Evolutionary conservation across 2,888 invertebrate species (phyloP).

Genomic region (Tridacna crocea): DNA sequence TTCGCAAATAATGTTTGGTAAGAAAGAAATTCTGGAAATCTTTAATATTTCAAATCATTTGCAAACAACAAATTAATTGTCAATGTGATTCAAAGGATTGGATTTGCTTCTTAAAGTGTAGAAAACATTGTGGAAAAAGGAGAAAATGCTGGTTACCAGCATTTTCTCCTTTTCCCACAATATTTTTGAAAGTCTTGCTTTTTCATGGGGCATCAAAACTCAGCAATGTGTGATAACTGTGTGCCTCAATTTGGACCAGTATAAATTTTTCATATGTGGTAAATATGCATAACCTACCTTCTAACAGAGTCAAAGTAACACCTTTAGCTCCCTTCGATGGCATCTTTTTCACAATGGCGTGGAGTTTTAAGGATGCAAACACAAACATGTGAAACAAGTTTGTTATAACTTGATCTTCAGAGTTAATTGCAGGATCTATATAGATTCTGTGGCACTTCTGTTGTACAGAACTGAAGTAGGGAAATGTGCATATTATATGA

Average conservation of each 20-base stretch:
- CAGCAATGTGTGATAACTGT: too few relatives aligned
- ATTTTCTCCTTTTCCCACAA: too few relatives aligned
- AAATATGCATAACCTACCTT: background rate
- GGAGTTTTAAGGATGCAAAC: conserved; percentile 62
- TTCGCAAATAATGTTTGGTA: too few relatives aligned
- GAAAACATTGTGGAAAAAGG: too few relatives aligned
- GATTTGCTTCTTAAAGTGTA: too few relatives aligned
- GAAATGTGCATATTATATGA: background rate
- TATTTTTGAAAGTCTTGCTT: too few relatives aligned
- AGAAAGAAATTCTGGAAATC: too few relatives aligned
- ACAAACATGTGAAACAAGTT: conserved; percentile 67
- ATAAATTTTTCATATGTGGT: background rate
- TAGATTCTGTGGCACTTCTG: conserved; percentile 52
- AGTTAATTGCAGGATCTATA: conserved; percentile 37
- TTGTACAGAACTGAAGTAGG: conserved; percentile 45
- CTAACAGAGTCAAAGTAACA: background rate
- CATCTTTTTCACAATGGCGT: conserved; percentile 43
- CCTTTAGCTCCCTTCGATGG: conserved; percentile 40
- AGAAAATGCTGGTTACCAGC: too few relatives aligned
- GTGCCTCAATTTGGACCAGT: background rate
- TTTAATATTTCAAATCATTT: too few relatives aligned
- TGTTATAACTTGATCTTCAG: conserved; percentile 49
- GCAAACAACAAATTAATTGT: too few relatives aligned
- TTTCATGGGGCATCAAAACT: too few relatives aligned
- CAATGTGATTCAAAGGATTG: too few relatives aligned